A percentile compares a stretch with the other conserved stretches of the same genome.
phyloP scores from a whole-genome alignment of 2,888 invertebrate genomes.

The Eucera pruinosa region DNA sequence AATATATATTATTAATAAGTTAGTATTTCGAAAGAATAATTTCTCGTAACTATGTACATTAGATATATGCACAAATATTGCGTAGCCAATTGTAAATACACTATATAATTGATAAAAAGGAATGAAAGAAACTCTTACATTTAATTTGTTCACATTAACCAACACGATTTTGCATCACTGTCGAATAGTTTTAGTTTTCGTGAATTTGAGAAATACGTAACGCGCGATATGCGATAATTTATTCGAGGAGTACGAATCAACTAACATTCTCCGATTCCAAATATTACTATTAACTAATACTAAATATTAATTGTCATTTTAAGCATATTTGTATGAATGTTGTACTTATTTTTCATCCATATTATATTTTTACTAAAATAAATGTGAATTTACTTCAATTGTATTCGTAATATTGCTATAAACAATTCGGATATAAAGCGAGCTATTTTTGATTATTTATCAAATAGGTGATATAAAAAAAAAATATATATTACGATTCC shows the following conservation, averaged over 20 bases:
- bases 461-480: conserved; percentile 22
- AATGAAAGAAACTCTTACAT: conserved; percentile 16
- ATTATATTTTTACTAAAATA: conserved; percentile 21
- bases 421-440: conserved; percentile 16
- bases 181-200: neutral
- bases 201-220: neutral
- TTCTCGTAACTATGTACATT: conserved; percentile 44
- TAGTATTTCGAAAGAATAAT: conserved; percentile 28
- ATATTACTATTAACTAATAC: no score
- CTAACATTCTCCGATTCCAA: conserved; percentile 1
- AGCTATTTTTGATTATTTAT: conserved; percentile 9
- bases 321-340: conserved; percentile 25
- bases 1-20: conserved; percentile 45
- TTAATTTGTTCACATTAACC: conserved; percentile 28
- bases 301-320: no score
- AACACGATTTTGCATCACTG: conserved; percentile 4
- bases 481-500: neutral
- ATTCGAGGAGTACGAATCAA: conserved; percentile 14
- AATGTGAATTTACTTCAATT: conserved; percentile 8
- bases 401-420: neutral
- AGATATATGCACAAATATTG: conserved; percentile 35
- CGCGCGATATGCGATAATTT: conserved; percentile 6
- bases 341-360: conserved; percentile 33
- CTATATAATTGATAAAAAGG: conserved; percentile 39
- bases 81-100: conserved; percentile 53